A percentile compares a stretch with the other conserved stretches of the same genome.
Evolutionary conservation across 2,888 invertebrate genomes (phyloP).

Genomic region (Caenorhabditis sp.): DNA sequence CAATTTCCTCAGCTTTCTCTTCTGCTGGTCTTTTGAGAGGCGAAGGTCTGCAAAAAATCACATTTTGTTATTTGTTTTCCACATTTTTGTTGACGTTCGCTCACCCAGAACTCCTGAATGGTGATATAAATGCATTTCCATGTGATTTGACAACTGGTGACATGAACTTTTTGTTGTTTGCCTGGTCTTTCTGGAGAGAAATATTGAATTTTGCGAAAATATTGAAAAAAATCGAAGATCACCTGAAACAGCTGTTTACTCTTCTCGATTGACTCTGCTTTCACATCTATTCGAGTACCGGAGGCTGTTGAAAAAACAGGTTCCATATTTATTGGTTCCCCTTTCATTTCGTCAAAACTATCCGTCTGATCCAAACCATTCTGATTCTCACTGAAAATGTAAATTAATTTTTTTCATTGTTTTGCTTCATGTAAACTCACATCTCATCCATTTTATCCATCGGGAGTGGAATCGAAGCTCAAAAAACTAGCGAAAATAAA

Average conservation of each 20-base stretch:
- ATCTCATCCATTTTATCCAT: too few species aligned
- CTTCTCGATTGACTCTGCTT: slow-evolving; percentile 28
- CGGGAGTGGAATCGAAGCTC: too few species aligned
- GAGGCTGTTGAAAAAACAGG: slow-evolving; percentile 35
- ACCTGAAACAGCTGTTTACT: slow-evolving; percentile 23
- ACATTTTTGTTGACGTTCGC: not conserved
- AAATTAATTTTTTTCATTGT: too few species aligned
- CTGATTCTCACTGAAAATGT: not conserved
- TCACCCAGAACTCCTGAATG: slow-evolving; percentile 21
- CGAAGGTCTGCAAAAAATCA: not conserved
- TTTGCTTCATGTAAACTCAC: too few species aligned
- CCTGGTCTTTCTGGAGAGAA: not conserved
- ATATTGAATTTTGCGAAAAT: not conserved
- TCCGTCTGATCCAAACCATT: slow-evolving; percentile 7
- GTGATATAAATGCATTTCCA: slow-evolving; percentile 18
- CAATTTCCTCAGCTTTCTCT: not conserved
- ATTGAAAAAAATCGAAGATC: slow-evolving; percentile 1
- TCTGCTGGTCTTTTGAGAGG: not conserved
- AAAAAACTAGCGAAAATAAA: too few species aligned
- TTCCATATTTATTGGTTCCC: slow-evolving; percentile 20
- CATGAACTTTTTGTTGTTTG: slow-evolving; percentile 3
- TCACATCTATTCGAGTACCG: slow-evolving; percentile 28
- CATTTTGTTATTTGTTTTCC: not conserved
- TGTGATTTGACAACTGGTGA: slow-evolving; percentile 15
- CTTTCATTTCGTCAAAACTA: slow-evolving; percentile 39